phyloP scores from a whole-genome alignment of 2,888 invertebrate genomes.

The Polyommatus icarus region DNA sequence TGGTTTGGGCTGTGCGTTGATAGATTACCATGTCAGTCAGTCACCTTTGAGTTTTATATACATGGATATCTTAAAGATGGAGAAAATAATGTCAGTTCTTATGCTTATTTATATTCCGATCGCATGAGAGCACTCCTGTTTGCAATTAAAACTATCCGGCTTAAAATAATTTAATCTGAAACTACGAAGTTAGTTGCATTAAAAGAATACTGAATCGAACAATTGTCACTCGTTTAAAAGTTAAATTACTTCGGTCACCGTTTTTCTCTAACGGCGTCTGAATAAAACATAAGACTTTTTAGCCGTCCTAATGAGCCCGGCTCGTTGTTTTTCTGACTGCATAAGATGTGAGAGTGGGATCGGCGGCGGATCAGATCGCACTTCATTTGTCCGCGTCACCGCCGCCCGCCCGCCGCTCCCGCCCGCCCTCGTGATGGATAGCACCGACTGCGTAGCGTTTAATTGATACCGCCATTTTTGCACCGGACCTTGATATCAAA shows the following conservation, averaged over 20 bases:
- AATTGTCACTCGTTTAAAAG: constrained; percentile 74
- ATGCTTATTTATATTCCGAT: background rate
- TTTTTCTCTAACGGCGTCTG: constrained; percentile 59
- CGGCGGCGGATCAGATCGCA: constrained; percentile 73
- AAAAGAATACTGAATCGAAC: constrained; percentile 60
- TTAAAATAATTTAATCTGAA: constrained; percentile 25
- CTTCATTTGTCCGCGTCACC: constrained; percentile 77
- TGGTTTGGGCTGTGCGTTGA: no score
- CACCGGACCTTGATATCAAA: constrained; percentile 43
- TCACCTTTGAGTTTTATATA: no score
- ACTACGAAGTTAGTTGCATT: constrained; percentile 37
- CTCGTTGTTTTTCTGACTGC: constrained; percentile 72
- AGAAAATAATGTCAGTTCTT: background rate
- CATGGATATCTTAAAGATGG: background rate
- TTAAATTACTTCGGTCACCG: constrained; percentile 73
- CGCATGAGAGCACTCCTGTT: background rate
- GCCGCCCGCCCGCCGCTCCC: constrained; percentile 47
- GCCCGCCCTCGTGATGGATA: constrained; percentile 65
- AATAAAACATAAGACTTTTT: constrained; percentile 76
- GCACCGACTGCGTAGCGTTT: constrained; percentile 60
- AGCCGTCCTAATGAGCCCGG: constrained; percentile 68
- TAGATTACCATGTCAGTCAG: no score
- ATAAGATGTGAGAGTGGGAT: constrained; percentile 73
- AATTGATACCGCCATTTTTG: constrained; percentile 76
- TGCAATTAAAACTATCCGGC: constrained; percentile 12